Evolutionary conservation across 2,888 invertebrate species (phyloP).

Genomic region (Nemotelus pantherinus): DNA sequence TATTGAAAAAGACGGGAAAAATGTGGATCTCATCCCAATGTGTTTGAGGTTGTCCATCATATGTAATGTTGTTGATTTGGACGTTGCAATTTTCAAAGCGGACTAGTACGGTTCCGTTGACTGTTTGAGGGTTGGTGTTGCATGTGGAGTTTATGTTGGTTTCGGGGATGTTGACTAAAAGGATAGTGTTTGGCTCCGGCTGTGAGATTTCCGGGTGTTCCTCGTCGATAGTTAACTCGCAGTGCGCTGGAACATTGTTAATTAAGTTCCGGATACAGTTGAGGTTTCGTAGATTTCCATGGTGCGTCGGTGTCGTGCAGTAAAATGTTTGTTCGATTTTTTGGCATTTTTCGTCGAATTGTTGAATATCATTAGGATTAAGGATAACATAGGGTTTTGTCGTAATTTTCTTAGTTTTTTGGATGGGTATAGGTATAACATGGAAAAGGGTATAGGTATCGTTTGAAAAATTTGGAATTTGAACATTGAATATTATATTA

Average conservation of each 20-base stretch:
- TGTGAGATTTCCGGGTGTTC: too few species aligned
- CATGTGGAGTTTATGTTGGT: background rate
- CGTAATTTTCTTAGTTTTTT: too few species aligned
- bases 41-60: background rate
- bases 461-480: too few species aligned
- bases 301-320: too few species aligned
- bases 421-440: background rate
- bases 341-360: background rate
- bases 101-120: background rate
- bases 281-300: background rate
- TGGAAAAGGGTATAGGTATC: background rate
- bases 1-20: background rate
- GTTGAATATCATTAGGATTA: background rate
- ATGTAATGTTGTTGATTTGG: too few species aligned
- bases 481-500: background rate
- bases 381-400: background rate
- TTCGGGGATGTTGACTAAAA: background rate
- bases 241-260: too few species aligned
- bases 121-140: too few species aligned
- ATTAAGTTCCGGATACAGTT: too few species aligned
- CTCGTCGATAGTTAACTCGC: background rate
- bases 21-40: conserved; percentile 8
- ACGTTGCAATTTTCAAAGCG: background rate
- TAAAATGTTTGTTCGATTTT: too few species aligned
- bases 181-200: too few species aligned